Conservation (phyloP, 2,888 invertebrate genomes). For the Aelia acuminata region DNA sequence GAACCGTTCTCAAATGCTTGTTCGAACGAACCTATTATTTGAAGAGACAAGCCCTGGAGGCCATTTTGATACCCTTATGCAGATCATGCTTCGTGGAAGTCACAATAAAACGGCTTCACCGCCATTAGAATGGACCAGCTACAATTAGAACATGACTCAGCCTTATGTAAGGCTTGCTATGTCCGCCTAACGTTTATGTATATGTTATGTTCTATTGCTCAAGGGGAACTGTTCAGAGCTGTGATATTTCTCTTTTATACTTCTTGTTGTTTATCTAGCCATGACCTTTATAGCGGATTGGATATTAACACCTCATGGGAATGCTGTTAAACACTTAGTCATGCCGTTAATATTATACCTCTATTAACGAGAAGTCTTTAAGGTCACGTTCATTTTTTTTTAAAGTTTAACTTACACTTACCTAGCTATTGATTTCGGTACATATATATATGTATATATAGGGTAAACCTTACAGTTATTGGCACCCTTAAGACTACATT, state of each 20-base stretch:
- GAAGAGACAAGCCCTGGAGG: not conserved
- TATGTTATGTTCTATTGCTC: too few relatives aligned
- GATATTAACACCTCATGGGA: constrained; percentile 1
- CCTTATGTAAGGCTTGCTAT: not conserved
- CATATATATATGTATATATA: too few relatives aligned
- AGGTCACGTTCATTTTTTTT: not conserved
- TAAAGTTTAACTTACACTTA: not conserved
- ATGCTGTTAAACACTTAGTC: constrained; percentile 4
- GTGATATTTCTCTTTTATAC: not conserved
- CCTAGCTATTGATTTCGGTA: not conserved
- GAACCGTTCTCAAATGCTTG: too few relatives aligned
- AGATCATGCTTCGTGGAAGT: constrained; percentile 12
- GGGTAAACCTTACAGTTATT: too few relatives aligned
- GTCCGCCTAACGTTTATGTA: too few relatives aligned
- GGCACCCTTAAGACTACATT: too few relatives aligned
- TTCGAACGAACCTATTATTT: too few relatives aligned
- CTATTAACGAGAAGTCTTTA: not conserved
- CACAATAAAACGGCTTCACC: not conserved
- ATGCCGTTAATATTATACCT: not conserved
- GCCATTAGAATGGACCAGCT: not conserved
- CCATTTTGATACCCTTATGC: constrained; percentile 29
- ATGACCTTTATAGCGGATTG: not conserved
- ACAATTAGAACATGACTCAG: not conserved
- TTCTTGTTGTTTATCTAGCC: not conserved
- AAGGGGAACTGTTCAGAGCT: not conserved